Evolutionary conservation across 2,888 invertebrate genomes (phyloP).

Genomic region (Apodemia duryi): DNA sequence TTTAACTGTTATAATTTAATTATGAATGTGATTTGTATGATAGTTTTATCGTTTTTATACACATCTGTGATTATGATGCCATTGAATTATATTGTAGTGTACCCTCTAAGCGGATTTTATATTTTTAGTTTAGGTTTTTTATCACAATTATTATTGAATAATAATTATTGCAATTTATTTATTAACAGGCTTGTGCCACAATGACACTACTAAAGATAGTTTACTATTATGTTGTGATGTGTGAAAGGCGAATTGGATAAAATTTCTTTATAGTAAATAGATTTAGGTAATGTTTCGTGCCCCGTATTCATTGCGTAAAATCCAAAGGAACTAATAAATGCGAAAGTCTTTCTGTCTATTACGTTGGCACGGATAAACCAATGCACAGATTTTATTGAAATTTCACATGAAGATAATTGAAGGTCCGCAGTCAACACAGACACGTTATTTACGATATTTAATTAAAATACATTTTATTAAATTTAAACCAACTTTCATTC

Average conservation of each 20-base stretch:
- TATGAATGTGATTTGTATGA: constrained; percentile 60
- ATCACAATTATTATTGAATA: constrained; percentile 33
- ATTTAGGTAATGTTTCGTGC: too few relatives aligned
- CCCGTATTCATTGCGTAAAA: too few relatives aligned
- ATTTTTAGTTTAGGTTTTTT: constrained; percentile 48
- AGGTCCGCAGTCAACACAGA: too few relatives aligned
- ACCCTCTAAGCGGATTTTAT: constrained; percentile 54
- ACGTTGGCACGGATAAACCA: too few relatives aligned
- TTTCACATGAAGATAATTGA: too few relatives aligned
- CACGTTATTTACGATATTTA: too few relatives aligned
- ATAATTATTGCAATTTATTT: constrained; percentile 28
- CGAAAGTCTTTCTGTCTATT: too few relatives aligned
- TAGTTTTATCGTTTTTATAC: constrained; percentile 56
- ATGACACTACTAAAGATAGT: constrained; percentile 20
- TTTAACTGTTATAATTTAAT: constrained; percentile 60
- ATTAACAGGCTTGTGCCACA: constrained; percentile 12
- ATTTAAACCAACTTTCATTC: too few relatives aligned
- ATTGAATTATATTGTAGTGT: constrained; percentile 48
- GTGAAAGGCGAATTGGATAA: constrained; percentile 20
- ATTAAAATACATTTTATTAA: too few relatives aligned
- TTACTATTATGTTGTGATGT: constrained; percentile 22
- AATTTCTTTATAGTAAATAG: not conserved
- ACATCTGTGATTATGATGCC: constrained; percentile 71
- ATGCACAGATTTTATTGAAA: too few relatives aligned
- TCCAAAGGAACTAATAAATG: too few relatives aligned